These are phyloP conservation scores for Chlorospingus semifuscus DNA, from an alignment of 2,797 vertebrate genomes.

Conservation along the genomic window DNA sequence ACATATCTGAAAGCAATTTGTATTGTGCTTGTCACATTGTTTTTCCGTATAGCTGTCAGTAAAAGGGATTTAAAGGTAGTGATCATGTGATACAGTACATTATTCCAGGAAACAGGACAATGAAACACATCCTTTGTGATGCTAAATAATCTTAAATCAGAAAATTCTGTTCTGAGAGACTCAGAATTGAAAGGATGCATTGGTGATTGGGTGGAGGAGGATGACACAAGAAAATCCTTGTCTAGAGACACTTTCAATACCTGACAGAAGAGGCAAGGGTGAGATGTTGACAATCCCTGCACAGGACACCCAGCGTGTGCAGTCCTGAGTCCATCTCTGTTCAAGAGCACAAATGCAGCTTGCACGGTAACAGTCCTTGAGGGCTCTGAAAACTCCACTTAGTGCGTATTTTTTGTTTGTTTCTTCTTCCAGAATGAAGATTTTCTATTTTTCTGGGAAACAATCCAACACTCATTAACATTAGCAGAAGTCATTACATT, in stretches of 20 bases:
- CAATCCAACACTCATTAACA: neutral
- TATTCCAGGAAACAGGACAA: neutral
- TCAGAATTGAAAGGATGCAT: neutral
- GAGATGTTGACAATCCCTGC: neutral
- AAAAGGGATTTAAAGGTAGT: neutral
- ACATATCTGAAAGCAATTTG: neutral
- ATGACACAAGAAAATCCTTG: neutral
- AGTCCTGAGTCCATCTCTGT: neutral
- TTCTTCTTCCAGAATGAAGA: neutral
- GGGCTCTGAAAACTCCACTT: neutral
- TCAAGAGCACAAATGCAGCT: neutral
- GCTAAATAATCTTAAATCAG: neutral
- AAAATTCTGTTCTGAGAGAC: neutral
- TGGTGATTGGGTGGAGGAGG: neutral
- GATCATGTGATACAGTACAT: neutral
- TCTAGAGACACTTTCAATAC: neutral
- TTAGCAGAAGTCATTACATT: neutral
- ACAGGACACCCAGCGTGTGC: neutral
- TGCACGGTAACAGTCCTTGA: neutral
- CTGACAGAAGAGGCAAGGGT: neutral
- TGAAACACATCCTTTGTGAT: neutral
- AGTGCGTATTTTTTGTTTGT: neutral
- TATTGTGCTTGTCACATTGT: constrained; percentile 2
- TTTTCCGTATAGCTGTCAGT: neutral
- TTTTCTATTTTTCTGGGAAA: neutral